Conservation (phyloP, 2,888 invertebrate genomes). For the Tethea ocularis region DNA sequence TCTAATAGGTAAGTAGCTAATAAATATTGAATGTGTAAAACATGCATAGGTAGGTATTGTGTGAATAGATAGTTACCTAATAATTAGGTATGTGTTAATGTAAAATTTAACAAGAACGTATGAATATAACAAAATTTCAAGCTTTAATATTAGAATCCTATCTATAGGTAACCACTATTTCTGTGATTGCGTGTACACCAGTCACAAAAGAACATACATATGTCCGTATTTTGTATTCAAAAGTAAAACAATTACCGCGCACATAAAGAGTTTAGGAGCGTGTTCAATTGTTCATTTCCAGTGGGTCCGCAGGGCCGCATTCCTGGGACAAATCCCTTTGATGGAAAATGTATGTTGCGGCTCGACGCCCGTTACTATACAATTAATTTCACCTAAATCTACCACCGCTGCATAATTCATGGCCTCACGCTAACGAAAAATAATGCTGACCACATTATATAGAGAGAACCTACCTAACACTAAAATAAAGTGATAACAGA, state of each 20-base stretch:
- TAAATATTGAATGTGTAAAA: too few species aligned
- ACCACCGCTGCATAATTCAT: conserved; percentile 46
- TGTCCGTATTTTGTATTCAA: conserved; percentile 2
- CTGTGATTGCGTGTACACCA: background rate
- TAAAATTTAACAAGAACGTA: too few species aligned
- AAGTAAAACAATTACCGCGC: background rate
- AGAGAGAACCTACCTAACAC: conserved; percentile 18
- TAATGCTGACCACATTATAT: conserved; percentile 25
- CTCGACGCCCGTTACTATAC: conserved; percentile 54
- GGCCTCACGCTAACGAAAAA: conserved; percentile 32
- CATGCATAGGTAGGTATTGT: too few species aligned
- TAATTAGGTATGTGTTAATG: too few species aligned
- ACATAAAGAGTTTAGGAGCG: conserved; percentile 31
- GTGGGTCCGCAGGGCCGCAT: conserved; percentile 35
- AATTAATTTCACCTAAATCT: conserved; percentile 68
- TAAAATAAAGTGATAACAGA: conserved; percentile 11
- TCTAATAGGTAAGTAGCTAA: too few species aligned
- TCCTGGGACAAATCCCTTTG: conserved; percentile 60
- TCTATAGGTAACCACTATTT: too few species aligned
- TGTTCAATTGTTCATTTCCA: conserved; percentile 27
- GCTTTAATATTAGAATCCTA: too few species aligned
- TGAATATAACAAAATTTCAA: too few species aligned
- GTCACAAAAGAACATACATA: background rate
- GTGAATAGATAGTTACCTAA: too few species aligned
- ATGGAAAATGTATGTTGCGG: conserved; percentile 74